A percentile compares a stretch with the other conserved stretches of the same genome.
Conservation (phyloP, 2,113 vertebrate species). For the Fregata magnificens region DNA sequence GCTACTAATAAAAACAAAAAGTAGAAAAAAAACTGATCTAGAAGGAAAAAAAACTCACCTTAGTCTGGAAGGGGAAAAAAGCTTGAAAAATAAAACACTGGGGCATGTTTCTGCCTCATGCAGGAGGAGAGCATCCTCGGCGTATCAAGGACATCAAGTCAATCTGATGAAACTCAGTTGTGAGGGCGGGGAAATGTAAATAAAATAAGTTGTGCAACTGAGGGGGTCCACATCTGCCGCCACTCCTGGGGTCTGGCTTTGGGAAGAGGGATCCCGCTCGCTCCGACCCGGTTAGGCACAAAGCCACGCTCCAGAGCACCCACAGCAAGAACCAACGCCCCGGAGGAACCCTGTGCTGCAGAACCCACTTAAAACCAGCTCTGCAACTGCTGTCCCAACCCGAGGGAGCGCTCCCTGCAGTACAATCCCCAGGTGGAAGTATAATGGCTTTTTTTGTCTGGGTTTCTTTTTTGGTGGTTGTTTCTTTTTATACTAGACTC, state of each 20-base stretch:
- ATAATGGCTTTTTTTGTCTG: not conserved
- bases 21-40: not conserved
- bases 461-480: not conserved
- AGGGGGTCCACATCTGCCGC: not conserved
- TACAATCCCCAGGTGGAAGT: not conserved
- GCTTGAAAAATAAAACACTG: not conserved
- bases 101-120: not conserved
- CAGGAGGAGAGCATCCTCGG: not conserved
- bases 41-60: not conserved
- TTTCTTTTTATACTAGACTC: not conserved
- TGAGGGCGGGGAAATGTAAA: not conserved
- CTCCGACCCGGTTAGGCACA: not conserved
- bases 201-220: not conserved
- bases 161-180: not conserved
- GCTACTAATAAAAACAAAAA: not conserved
- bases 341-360: not conserved
- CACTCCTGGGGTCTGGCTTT: not conserved
- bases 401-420: not conserved
- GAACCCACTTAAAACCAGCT: not conserved
- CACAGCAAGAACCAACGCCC: not conserved
- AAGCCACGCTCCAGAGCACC: not conserved
- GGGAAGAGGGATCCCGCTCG: not conserved
- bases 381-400: not conserved
- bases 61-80: not conserved
- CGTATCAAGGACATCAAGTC: not conserved